A percentile compares a stretch with the other conserved stretches of the same genome.
These are phyloP conservation scores for Actenoides lindsayi DNA, from an alignment of 2,113 vertebrate species.

Conservation along the genomic window DNA sequence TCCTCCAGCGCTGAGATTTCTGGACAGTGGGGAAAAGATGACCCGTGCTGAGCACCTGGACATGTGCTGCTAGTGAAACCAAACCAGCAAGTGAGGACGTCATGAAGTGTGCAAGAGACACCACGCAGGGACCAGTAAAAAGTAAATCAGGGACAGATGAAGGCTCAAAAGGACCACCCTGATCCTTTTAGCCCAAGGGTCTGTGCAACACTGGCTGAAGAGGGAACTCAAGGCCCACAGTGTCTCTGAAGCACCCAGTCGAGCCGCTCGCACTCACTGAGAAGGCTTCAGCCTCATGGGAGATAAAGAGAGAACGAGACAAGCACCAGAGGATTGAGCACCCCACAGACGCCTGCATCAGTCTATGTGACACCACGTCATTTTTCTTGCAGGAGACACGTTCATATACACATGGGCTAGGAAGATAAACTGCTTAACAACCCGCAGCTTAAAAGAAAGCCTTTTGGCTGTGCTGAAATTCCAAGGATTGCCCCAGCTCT, in stretches of 20 bases:
- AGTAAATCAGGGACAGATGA: not conserved
- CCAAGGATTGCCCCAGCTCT: not conserved
- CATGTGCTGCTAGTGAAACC: rapidly evolving
- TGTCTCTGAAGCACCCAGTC: not conserved
- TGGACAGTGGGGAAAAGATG: rapidly evolving
- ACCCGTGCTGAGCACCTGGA: not conserved
- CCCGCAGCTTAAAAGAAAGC: not conserved
- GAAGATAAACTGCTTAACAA: not conserved
- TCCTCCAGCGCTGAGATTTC: not conserved
- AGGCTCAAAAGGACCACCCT: not conserved
- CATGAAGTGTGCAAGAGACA: rapidly evolving
- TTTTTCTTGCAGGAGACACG: not conserved
- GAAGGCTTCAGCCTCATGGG: not conserved
- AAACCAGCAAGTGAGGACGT: not conserved
- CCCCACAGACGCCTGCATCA: too few relatives aligned
- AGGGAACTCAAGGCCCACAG: not conserved
- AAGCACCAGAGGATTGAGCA: not conserved
- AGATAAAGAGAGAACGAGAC: not conserved
- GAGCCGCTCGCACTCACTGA: not conserved
- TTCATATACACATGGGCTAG: rapidly evolving
- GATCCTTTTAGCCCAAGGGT: not conserved
- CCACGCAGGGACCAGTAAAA: rapidly evolving
- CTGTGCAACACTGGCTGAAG: not conserved
- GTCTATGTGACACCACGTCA: not conserved
- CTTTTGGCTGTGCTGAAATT: not conserved